Evolutionary conservation across 2,797 vertebrate species (phyloP).

Genomic region (Gallinago solitaria): DNA sequence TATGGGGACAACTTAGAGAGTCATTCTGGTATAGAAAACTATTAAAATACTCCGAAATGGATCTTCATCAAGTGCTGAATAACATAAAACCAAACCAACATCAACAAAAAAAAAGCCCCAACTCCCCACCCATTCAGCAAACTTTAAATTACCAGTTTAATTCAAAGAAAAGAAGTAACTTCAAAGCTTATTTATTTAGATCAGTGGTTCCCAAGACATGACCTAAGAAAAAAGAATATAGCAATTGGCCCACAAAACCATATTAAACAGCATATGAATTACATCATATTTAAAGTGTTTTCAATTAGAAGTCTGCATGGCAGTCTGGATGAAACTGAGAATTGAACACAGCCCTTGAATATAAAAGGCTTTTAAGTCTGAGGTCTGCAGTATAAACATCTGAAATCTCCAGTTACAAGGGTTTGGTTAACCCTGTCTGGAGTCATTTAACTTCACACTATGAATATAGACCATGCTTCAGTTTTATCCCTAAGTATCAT

Average conservation of each 20-base stretch:
- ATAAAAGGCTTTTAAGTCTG: not conserved
- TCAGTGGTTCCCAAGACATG: not conserved
- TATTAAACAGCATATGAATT: not conserved
- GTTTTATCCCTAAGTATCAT: not conserved
- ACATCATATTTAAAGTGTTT: constrained; percentile 12
- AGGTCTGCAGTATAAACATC: not conserved
- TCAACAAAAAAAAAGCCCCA: not conserved
- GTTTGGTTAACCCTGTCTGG: not conserved
- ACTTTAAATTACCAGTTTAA: not conserved
- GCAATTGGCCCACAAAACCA: not conserved
- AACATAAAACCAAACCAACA: not conserved
- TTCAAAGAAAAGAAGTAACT: not conserved
- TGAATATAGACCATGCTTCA: not conserved
- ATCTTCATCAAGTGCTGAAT: not conserved
- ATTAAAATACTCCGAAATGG: not conserved
- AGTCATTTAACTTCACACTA: not conserved
- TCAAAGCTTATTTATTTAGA: constrained; percentile 15
- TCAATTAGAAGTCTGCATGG: constrained; percentile 7
- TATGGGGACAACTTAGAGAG: not conserved
- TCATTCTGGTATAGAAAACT: not conserved
- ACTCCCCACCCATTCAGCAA: not conserved
- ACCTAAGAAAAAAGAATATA: not conserved
- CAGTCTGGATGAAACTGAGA: not conserved
- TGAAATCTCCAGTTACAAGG: not conserved
- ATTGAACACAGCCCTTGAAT: constrained; percentile 6